Evolutionary conservation across 1,140 invertebrate species (phyloP).

Genomic region (Drosophila sp.): DNA sequence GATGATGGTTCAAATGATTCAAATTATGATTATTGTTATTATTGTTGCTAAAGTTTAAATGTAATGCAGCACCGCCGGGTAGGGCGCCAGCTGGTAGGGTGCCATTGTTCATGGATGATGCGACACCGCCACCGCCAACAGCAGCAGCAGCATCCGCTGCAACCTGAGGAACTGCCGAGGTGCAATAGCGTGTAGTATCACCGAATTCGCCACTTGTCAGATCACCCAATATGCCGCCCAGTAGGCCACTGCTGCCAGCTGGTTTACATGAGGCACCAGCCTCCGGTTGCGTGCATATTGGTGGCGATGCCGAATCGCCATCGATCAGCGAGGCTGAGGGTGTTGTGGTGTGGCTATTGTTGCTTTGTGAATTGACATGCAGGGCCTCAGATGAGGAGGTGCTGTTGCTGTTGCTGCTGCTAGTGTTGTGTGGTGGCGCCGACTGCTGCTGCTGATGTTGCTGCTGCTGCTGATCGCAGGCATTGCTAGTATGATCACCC

Average conservation of each 20-base stretch:
- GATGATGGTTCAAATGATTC: constrained; percentile 68
- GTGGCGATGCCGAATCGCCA: constrained; percentile 71
- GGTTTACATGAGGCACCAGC: constrained; percentile 63
- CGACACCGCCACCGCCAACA: constrained; percentile 16
- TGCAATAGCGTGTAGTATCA: constrained; percentile 82
- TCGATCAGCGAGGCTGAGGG: constrained; percentile 66
- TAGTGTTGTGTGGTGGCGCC: constrained; percentile 33
- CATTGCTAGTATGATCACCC: constrained; percentile 32
- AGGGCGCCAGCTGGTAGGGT: constrained; percentile 25
- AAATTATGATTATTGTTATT: constrained; percentile 78
- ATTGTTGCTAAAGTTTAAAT: constrained; percentile 82
- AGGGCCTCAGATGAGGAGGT: constrained; percentile 58
- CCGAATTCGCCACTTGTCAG: constrained; percentile 79
- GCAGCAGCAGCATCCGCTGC: constrained; percentile 8
- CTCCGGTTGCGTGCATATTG: constrained; percentile 82
- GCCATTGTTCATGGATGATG: constrained; percentile 54
- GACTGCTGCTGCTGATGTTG: constrained; percentile 37
- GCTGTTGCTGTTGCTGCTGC: constrained; percentile 59
- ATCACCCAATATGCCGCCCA: constrained; percentile 78
- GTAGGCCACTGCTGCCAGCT: constrained; percentile 67
- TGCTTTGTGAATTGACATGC: constrained; percentile 72
- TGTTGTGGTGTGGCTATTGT: constrained; percentile 46
- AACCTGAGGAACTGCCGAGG: constrained; percentile 70
- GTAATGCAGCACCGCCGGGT: constrained; percentile 62
- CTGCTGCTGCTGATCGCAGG: constrained; percentile 19